Evolutionary conservation across 2,113 vertebrate species (phyloP), one percentile per base, ranked within the genome.

Genomic region (Anthoscopus minutus): DNA sequence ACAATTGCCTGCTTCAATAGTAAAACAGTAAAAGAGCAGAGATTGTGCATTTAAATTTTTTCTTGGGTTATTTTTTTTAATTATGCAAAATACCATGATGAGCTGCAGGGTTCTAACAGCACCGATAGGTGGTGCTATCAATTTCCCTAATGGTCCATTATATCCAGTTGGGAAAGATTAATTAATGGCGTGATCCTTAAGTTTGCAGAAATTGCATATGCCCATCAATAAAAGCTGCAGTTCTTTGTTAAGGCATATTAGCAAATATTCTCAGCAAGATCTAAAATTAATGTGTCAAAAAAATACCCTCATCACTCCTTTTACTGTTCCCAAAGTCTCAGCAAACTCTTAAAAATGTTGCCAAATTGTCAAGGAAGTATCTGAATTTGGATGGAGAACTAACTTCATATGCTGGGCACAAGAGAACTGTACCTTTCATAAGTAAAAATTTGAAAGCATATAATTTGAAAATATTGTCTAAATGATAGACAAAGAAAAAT

Each of bases 71-170:
- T 5, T 16, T 37, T 19, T 76, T 76, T 81, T 21, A 53, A 66
- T 86, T 83, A 74, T 35, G 35, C 33, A 27, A 35, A 79, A 30
- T 25, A 27, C 13, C 9, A 0, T 4, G 7, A 91, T 51, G 58
- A 88, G 47, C 35, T 74, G 74, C 51, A 92, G 35, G 69, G 60
- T 64, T 89, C 15, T 20, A 80, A 22, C 13, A 47, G 11, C 47
- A 93, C 56, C 94, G 83, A 92, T 62, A 94, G 95, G 94, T 94
- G 93, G 89, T 77, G 92, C 89, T 86, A 57, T 56, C 89, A 95
- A 95, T 94, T 88, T 60, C 89, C 30, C 40, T 40, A 58, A 54
- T 47, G 51, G 64, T 30, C 42, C 10, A 18, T 54, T 64, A 4
- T 4, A 31, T 57, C 47, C 47, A 40, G 24, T 18, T 42, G 35